Percentiles rank a stretch among this genome's conserved stretches.
phyloP scores from a whole-genome alignment of 1,140 invertebrate genomes.

The Physella acuta region DNA sequence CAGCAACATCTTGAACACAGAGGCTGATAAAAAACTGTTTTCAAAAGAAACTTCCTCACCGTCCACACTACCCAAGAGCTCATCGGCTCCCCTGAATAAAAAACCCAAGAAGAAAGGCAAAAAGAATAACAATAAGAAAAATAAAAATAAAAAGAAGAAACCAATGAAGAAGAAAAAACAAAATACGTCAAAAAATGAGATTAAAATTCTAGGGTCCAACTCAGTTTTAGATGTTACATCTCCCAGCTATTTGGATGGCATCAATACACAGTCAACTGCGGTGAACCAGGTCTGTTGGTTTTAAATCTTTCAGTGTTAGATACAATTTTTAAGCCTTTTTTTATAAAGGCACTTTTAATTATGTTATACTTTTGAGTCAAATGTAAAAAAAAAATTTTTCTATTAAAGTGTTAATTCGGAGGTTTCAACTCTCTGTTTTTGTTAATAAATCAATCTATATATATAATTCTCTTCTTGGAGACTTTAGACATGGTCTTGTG shows the following conservation, averaged over 20 bases:
- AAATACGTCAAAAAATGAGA: slow-evolving; percentile 21
- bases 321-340: too few relatives aligned
- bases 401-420: too few relatives aligned
- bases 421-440: too few relatives aligned
- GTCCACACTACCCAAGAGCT: slow-evolving; percentile 11
- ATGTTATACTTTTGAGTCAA: too few relatives aligned
- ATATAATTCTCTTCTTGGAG: too few relatives aligned
- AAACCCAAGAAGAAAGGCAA: slow-evolving; percentile 34
- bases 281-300: too few relatives aligned
- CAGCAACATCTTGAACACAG: slow-evolving; percentile 41
- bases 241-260: not conserved
- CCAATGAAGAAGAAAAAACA: slow-evolving; percentile 30
- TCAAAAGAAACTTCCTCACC: slow-evolving; percentile 7
- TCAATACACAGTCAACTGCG: too few relatives aligned
- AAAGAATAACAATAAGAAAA: slow-evolving; percentile 30
- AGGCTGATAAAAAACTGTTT: slow-evolving; percentile 30
- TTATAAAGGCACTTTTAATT: too few relatives aligned
- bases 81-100: slow-evolving; percentile 24
- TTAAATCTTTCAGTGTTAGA: too few relatives aligned
- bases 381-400: too few relatives aligned
- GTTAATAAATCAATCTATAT: too few relatives aligned
- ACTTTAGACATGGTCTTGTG: too few relatives aligned
- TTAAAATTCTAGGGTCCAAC: slow-evolving; percentile 3
- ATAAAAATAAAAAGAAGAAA: slow-evolving; percentile 29
- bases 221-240: slow-evolving; percentile 1